phyloP scores from a whole-genome alignment of 2,797 vertebrate species.

The Trachurus trachurus region DNA sequence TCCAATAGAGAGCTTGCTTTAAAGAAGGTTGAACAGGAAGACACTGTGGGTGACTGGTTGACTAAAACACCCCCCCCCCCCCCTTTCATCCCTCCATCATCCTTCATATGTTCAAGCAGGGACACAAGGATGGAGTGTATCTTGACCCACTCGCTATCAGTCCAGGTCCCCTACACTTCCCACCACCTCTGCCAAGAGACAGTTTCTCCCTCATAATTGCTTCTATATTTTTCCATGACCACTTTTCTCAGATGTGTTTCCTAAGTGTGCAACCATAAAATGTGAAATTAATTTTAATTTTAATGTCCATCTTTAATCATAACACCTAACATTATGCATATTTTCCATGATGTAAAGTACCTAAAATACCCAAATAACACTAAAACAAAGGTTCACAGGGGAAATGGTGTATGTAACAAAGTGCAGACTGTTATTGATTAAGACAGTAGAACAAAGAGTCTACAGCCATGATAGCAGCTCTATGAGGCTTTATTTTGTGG shows the following conservation, averaged over 20 bases:
- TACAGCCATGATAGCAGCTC: neutral
- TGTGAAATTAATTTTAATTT: slow-evolving; percentile 1
- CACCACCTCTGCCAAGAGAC: slow-evolving; percentile 17
- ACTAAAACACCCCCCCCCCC: slow-evolving; percentile 23
- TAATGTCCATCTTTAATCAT: neutral
- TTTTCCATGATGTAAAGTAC: neutral
- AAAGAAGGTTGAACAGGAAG: slow-evolving; percentile 74
- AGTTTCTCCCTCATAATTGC: slow-evolving; percentile 1
- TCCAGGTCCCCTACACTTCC: slow-evolving; percentile 24
- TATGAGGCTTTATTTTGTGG: neutral
- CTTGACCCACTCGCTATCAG: slow-evolving; percentile 2
- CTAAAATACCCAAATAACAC: slow-evolving; percentile 6
- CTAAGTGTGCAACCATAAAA: neutral
- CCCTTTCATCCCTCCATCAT: slow-evolving; percentile 13
- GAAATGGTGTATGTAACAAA: neutral
- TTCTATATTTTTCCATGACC: neutral
- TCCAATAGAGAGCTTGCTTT: slow-evolving; percentile 77
- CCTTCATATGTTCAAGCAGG: slow-evolving; percentile 27
- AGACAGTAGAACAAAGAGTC: slow-evolving; percentile 4
- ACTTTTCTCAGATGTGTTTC: neutral
- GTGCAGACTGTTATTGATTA: slow-evolving; percentile 20
- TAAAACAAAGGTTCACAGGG: neutral
- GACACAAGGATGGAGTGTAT: slow-evolving; percentile 23
- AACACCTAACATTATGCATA: neutral
- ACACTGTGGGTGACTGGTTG: slow-evolving; percentile 62